Conservation (phyloP, 2,888 invertebrate species). For the Drosophila monieri region DNA sequence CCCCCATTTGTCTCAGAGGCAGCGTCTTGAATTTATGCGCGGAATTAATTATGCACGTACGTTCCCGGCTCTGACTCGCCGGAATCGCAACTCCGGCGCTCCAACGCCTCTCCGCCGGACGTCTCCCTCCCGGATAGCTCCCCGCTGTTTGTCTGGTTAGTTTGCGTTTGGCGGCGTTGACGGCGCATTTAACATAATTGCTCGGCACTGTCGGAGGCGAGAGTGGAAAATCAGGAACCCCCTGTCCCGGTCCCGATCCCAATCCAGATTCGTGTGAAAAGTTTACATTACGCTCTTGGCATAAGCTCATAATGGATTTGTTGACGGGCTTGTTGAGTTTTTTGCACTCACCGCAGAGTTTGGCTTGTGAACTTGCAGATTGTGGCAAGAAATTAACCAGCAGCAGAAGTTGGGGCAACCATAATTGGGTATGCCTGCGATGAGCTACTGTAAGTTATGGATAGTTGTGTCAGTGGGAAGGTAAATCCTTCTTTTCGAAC, state of each 20-base stretch:
- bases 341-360: slow-evolving; percentile 29
- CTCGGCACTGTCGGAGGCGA: slow-evolving; percentile 51
- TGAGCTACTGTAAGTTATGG: slow-evolving; percentile 69
- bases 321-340: slow-evolving; percentile 63
- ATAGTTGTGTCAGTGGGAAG: slow-evolving; percentile 53
- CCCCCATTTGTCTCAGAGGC: slow-evolving; percentile 26
- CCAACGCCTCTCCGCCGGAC: slow-evolving; percentile 14
- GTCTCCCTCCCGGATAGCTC: not conserved
- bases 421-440: slow-evolving; percentile 42
- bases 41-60: slow-evolving; percentile 80
- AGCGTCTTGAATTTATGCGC: slow-evolving; percentile 77
- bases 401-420: not conserved
- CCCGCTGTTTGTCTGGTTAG: slow-evolving; percentile 55
- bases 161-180: slow-evolving; percentile 63
- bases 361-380: slow-evolving; percentile 38
- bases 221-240: slow-evolving; percentile 35
- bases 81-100: slow-evolving; percentile 1
- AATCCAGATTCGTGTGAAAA: slow-evolving; percentile 70
- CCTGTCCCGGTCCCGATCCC: slow-evolving; percentile 6
- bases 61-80: slow-evolving; percentile 32
- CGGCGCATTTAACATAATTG: slow-evolving; percentile 77
- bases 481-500: not conserved
- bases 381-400: slow-evolving; percentile 28
- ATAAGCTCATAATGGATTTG: slow-evolving; percentile 77
- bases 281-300: slow-evolving; percentile 73